These are phyloP conservation scores for Orcinus orca DNA, from an alignment of 2,113 vertebrate genomes.

Conservation along the genomic window DNA sequence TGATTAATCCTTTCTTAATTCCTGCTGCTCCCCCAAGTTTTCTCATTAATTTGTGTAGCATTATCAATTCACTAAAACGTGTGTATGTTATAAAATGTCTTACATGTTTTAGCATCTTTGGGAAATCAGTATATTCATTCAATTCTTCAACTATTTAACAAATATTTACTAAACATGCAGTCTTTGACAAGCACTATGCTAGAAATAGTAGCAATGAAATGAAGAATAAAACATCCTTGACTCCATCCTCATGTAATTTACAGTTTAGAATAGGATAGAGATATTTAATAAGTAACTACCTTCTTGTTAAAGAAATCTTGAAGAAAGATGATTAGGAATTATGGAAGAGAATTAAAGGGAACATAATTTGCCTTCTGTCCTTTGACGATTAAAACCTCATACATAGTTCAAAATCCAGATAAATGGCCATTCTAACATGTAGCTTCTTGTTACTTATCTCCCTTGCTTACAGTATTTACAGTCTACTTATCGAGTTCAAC, in stretches of 20 bases:
- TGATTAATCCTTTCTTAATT: not conserved
- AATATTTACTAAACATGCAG: not conserved
- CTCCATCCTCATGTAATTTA: not conserved
- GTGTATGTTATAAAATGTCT: not conserved
- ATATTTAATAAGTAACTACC: not conserved
- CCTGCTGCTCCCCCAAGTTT: not conserved
- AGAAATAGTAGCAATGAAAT: too few species aligned
- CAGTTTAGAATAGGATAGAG: fast-evolving
- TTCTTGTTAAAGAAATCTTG: not conserved
- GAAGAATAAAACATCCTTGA: not conserved
- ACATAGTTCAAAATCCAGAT: not conserved
- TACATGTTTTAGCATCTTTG: not conserved
- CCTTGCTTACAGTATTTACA: not conserved
- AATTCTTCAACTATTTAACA: not conserved
- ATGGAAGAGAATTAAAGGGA: not conserved
- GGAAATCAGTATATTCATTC: not conserved
- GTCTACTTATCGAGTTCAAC: not conserved
- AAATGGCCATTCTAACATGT: not conserved
- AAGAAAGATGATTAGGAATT: not conserved
- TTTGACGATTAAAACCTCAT: not conserved
- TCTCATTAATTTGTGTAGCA: not conserved
- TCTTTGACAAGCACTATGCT: not conserved
- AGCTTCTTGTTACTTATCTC: not conserved
- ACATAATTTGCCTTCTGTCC: not conserved
- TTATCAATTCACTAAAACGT: not conserved